Evolutionary conservation across 2,113 vertebrate genomes (phyloP), one percentile per base, ranked within the genome.

Genomic region (Glaucomys volans): DNA sequence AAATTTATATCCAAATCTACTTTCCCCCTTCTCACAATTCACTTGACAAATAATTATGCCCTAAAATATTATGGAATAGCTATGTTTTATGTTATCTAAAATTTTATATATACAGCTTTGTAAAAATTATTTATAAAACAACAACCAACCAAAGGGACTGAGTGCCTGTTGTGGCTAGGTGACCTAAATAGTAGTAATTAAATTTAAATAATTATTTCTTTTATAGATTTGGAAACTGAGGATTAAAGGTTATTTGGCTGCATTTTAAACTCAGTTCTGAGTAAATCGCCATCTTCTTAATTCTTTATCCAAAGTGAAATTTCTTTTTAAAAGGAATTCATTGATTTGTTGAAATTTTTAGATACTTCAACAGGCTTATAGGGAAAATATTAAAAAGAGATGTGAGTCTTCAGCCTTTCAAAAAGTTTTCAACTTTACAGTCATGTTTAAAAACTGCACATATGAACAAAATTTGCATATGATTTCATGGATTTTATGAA

Each of bases 401-500:
- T 42, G 9, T 66, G 22, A 84, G 11, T 71, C 42, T 76, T 64
- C 4, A 52, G 20, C 20, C 40, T 97, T 96, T 57, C 44, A 80
- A 91, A 89, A 95, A 69, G 32, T 75, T 96, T 94, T 96, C 66
- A 72, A 89, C 30, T 93, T 91, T 80, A 91, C 69, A 87, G 28
- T 10, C 13, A 4, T 35, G 22, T 89, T 88, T 79, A 28, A 88
- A 92, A 94, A 76, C 57, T 77, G 22, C 59, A 95, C 87, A 97
- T 81, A 77, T 77, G 96, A 97, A 96, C 76, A 95, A 97, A 97
- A 96, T 96, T 94, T 96, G 83, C 95, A 95, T 97, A 95, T 80
- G 74, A 96, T 96, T 97, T 97, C 74, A 95, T 83, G 74, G 77
- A 10, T 83, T 97, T 96, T 83, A 86, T 89, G 74, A 84, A 95